Evolutionary conservation across 2,888 invertebrate species (phyloP), one percentile per base, ranked within the genome.

Genomic region (Aquatica leii): DNA sequence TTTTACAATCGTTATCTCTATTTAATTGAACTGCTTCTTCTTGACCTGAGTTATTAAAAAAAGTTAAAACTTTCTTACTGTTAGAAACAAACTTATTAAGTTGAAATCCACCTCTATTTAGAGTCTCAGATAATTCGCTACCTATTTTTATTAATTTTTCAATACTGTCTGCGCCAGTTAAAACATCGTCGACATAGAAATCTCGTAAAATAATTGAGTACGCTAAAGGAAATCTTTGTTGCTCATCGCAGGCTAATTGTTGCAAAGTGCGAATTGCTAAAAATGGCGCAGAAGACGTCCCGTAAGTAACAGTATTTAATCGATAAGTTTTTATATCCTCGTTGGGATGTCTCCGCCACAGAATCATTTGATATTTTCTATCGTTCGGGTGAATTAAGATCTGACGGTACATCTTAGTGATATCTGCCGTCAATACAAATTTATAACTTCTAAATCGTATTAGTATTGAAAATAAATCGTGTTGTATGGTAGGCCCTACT

Each of bases 351-450:
- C 18, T 18, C n/a, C 46, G 5, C 46, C 46, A 46, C n/a, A 46
- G 18, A 20, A 46, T 46, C n/a, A 17, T 2, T 17, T 46, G 46
- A 46, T 14, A 46, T 18, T 46, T 18, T n/a, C 46, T 17, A n/a
- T 18, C 17, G 11, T 8, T 1, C 11, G 18, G 6, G 20, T 43
- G 12, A 3, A 40, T 9, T 40, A 5, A 5, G 14, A 40, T 40
- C 11, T 40, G 40, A 9, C 40, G 11, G 9, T 43, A 43, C 43
- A 43, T 43, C 17, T 43, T 43, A n/a, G n/a, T n/a, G n/a, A n/a
- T n/a, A n/a, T n/a, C n/a, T n/a, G n/a, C n/a, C n/a, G n/a, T n/a
- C n/a, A n/a, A n/a, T n/a, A n/a, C n/a, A n/a, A n/a, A n/a, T n/a
- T n/a, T n/a, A n/a, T n/a, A n/a, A n/a, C n/a, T n/a, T n/a, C n/a